phyloP scores from a whole-genome alignment of 2,888 invertebrate genomes.

The Hyles lineata region DNA sequence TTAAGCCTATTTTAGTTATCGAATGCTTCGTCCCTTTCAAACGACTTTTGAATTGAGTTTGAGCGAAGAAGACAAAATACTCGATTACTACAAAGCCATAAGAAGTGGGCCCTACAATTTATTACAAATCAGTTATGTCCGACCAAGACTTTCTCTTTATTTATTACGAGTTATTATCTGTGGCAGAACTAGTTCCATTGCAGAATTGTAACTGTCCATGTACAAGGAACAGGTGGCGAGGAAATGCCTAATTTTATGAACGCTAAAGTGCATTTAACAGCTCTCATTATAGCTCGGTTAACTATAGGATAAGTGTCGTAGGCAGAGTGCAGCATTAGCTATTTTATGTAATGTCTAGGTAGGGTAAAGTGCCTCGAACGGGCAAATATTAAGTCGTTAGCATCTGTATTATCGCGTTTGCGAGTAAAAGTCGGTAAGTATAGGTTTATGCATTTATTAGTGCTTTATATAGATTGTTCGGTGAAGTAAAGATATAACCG shows the following conservation, averaged over 20 bases:
- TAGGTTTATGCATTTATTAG: neutral
- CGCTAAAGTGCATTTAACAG: constrained; percentile 26
- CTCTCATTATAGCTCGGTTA: constrained; percentile 8
- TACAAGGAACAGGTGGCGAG: constrained; percentile 45
- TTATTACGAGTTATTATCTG: constrained; percentile 31
- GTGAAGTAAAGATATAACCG: neutral
- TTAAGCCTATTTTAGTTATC: too few relatives aligned
- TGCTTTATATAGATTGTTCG: neutral
- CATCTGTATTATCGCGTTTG: constrained; percentile 2
- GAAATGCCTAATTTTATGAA: constrained; percentile 54
- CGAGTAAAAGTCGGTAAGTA: neutral
- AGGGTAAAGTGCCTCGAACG: neutral
- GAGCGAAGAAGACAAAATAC: too few relatives aligned
- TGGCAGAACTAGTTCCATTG: constrained; percentile 32
- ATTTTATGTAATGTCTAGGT: constrained; percentile 5
- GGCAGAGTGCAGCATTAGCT: neutral
- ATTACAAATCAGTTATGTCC: constrained; percentile 24
- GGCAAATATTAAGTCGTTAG: constrained; percentile 5
- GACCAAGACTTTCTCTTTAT: constrained; percentile 31
- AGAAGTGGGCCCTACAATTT: constrained; percentile 10
- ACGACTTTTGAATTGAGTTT: too few relatives aligned
- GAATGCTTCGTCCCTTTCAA: too few relatives aligned
- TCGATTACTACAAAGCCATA: too few relatives aligned
- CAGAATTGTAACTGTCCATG: constrained; percentile 34
- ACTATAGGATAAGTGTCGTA: constrained; percentile 8